These are phyloP conservation scores for Apamea epomidion DNA, from an alignment of 2,888 invertebrate species.

Conservation along the genomic window DNA sequence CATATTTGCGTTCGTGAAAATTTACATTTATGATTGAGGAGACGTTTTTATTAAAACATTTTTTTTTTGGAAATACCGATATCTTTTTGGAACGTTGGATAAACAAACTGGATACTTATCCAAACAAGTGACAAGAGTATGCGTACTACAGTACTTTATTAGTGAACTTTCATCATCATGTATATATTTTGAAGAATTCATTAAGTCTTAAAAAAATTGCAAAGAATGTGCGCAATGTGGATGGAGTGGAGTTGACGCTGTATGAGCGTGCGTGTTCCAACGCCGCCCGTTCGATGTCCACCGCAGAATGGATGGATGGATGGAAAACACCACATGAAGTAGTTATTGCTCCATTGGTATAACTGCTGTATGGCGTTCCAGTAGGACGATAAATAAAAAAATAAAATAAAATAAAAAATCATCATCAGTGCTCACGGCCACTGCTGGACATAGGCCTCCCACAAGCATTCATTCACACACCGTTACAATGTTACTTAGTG, in stretches of 20 bases:
- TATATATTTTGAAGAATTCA: background rate
- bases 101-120: constrained; percentile 38
- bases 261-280: background rate
- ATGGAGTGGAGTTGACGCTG: background rate
- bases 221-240: no score
- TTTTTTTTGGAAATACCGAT: constrained; percentile 17
- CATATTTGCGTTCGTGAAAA: constrained; percentile 64
- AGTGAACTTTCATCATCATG: background rate
- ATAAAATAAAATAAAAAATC: no score
- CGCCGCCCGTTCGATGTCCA: background rate
- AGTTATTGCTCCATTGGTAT: background rate
- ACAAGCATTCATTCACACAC: background rate
- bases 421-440: background rate
- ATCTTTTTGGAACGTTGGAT: constrained; percentile 30
- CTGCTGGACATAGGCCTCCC: background rate
- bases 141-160: background rate
- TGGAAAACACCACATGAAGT: background rate
- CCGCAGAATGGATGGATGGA: background rate
- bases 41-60: constrained; percentile 49
- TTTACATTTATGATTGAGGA: constrained; percentile 69
- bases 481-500: background rate
- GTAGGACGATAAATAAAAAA: no score
- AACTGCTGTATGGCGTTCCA: no score
- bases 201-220: no score
- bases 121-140: constrained; percentile 6